phyloP scores from a whole-genome alignment of 2,888 invertebrate species.

The Hyposoter dolosus region DNA sequence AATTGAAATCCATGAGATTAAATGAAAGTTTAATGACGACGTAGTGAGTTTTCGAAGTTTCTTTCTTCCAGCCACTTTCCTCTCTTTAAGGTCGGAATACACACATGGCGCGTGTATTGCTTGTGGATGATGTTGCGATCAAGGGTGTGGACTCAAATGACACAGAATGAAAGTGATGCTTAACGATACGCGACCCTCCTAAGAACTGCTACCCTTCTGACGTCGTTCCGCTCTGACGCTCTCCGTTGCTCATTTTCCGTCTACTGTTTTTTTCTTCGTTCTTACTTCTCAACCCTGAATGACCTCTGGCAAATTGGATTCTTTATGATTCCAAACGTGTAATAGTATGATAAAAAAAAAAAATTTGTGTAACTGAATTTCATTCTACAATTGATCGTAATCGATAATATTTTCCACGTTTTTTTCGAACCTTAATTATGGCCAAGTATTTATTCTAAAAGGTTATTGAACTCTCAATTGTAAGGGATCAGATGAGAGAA shows the following conservation, averaged over 20 bases:
- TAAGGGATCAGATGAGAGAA: too few species aligned
- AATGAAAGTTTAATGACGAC: not conserved
- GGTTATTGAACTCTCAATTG: too few species aligned
- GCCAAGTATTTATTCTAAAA: not conserved
- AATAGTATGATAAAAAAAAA: not conserved
- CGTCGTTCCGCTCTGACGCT: constrained; percentile 69
- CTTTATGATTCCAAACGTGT: not conserved
- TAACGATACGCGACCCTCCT: constrained; percentile 75
- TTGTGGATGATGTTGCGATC: constrained; percentile 54
- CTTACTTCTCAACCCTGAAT: constrained; percentile 18
- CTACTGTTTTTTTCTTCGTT: constrained; percentile 10
- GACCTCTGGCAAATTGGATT: not conserved
- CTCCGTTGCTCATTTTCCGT: constrained; percentile 47
- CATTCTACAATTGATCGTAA: not conserved
- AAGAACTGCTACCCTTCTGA: constrained; percentile 71
- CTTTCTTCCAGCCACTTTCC: not conserved
- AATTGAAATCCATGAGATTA: not conserved
- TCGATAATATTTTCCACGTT: not conserved
- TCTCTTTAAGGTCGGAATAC: constrained; percentile 3
- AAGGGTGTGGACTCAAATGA: constrained; percentile 84
- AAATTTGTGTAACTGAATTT: not conserved
- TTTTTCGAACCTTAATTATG: not conserved
- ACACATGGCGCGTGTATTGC: constrained; percentile 49
- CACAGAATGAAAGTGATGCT: constrained; percentile 85
- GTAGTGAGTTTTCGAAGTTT: not conserved